These are phyloP conservation scores for Sebastes elongatus DNA, from an alignment of 2,797 vertebrate genomes.

Conservation along the genomic window DNA sequence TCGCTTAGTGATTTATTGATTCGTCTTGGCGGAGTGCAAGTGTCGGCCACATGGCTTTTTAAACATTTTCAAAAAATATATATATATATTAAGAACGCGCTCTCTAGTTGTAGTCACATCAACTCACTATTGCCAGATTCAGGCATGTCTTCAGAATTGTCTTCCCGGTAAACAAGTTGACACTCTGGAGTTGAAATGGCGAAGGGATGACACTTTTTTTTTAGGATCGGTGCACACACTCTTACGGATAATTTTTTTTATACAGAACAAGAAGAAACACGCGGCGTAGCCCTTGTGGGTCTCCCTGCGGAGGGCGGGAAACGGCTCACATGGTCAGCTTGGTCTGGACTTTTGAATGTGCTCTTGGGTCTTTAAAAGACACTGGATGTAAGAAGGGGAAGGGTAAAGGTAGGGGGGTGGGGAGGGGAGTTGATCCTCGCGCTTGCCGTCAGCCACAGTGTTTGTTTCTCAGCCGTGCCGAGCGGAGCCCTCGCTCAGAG, in stretches of 20 bases:
- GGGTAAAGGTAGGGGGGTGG: neutral
- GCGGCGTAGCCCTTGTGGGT: conserved; percentile 82
- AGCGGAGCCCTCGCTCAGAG: conserved; percentile 83
- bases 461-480: conserved; percentile 38
- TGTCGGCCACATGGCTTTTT: conserved; percentile 76
- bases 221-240: conserved; percentile 54
- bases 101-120: conserved; percentile 39
- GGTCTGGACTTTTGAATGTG: conserved; percentile 68
- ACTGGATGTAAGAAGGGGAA: conserved; percentile 1
- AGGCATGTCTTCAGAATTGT: conserved; percentile 39
- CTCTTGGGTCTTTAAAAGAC: conserved; percentile 65
- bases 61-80: conserved; percentile 65
- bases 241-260: conserved; percentile 26
- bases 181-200: conserved; percentile 72
- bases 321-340: conserved; percentile 72
- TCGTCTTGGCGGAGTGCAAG: conserved; percentile 79
- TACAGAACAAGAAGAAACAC: conserved; percentile 68
- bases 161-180: conserved; percentile 66
- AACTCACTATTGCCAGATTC: conserved; percentile 19
- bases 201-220: conserved; percentile 48
- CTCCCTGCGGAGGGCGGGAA: conserved; percentile 56
- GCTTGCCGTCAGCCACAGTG: conserved; percentile 65
- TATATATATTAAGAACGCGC: conserved; percentile 59
- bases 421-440: conserved; percentile 26
- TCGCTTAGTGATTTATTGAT: conserved; percentile 75